Evolutionary conservation across 2,888 invertebrate genomes (phyloP).

Genomic region (Tryphoninae sp.): DNA sequence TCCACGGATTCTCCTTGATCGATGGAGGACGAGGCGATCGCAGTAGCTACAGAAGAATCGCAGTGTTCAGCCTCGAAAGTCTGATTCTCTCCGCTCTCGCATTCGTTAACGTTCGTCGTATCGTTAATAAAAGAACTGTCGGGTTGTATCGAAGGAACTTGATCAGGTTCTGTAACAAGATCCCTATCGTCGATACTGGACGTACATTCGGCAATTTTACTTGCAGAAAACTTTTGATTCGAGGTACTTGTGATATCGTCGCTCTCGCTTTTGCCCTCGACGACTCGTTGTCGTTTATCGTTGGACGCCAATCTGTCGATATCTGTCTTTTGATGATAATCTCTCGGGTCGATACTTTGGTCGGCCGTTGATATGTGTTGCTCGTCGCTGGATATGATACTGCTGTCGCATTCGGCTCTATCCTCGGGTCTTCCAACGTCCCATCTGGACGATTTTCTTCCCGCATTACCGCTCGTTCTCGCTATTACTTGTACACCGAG

Average conservation of each 20-base stretch:
- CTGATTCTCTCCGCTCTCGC: conserved; percentile 4
- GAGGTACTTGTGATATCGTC: conserved; percentile 66
- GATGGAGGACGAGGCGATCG: conserved; percentile 54
- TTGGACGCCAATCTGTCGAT: conserved; percentile 44
- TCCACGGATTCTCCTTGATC: conserved; percentile 41
- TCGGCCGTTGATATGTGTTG: conserved; percentile 74
- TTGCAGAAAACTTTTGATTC: conserved; percentile 52
- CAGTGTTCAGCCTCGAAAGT: conserved; percentile 65
- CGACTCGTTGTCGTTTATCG: conserved; percentile 34
- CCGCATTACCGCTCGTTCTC: conserved; percentile 64
- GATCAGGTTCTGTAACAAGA: not conserved
- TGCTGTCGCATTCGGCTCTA: conserved; percentile 72
- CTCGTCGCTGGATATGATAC: conserved; percentile 75
- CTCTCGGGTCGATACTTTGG: conserved; percentile 58
- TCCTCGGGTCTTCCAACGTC: conserved; percentile 80
- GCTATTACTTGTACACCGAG: conserved; percentile 79
- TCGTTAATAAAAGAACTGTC: conserved; percentile 53
- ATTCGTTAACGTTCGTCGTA: not conserved
- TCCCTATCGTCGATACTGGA: conserved; percentile 31
- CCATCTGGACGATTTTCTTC: conserved; percentile 81
- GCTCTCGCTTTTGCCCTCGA: conserved; percentile 52
- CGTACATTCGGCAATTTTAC: conserved; percentile 52
- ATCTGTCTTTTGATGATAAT: conserved; percentile 50
- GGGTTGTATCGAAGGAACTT: conserved; percentile 42
- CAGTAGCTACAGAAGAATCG: conserved; percentile 68